These are phyloP conservation scores for Mechanitis mazaeus DNA, from an alignment of 2,888 invertebrate genomes.

Conservation along the genomic window DNA sequence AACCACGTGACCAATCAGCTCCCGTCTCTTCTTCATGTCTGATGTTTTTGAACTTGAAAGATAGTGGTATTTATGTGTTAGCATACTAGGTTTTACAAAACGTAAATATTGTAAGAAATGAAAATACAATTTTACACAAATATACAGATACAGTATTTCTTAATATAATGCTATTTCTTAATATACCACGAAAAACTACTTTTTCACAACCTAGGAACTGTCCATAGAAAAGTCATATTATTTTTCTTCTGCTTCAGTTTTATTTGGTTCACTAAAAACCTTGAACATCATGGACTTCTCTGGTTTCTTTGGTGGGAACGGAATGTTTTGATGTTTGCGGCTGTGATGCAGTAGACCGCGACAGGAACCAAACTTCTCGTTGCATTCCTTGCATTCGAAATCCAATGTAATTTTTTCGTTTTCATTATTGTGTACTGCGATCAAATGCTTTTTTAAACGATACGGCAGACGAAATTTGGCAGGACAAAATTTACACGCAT, in stretches of 20 bases:
- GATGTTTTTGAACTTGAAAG: conserved; percentile 7
- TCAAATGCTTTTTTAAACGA: conserved; percentile 48
- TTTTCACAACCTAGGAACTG: too few species aligned
- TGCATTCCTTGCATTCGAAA: conserved; percentile 49
- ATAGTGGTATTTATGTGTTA: neutral
- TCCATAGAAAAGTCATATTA: neutral
- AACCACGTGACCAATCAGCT: conserved; percentile 63
- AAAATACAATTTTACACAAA: conserved; percentile 3
- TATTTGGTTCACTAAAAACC: conserved; percentile 13
- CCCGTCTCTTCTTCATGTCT: conserved; percentile 36
- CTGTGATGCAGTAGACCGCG: conserved; percentile 52
- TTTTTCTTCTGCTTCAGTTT: conserved; percentile 13
- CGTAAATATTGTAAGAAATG: neutral
- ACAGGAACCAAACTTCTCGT: conserved; percentile 50
- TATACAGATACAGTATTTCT: conserved; percentile 6
- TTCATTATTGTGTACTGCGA: conserved; percentile 40
- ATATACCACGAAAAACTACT: too few species aligned
- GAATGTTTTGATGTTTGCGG: conserved; percentile 43
- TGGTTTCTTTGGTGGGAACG: conserved; percentile 7
- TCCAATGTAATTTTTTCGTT: conserved; percentile 26
- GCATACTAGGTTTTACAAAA: neutral
- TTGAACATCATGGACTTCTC: conserved; percentile 16
- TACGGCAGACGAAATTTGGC: conserved; percentile 54
- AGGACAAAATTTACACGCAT: conserved; percentile 51
- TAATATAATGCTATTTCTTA: too few species aligned